Evolutionary conservation across 2,113 vertebrate genomes (phyloP), one percentile per base, ranked within the genome.

Genomic region (Megaceryle torquata): DNA sequence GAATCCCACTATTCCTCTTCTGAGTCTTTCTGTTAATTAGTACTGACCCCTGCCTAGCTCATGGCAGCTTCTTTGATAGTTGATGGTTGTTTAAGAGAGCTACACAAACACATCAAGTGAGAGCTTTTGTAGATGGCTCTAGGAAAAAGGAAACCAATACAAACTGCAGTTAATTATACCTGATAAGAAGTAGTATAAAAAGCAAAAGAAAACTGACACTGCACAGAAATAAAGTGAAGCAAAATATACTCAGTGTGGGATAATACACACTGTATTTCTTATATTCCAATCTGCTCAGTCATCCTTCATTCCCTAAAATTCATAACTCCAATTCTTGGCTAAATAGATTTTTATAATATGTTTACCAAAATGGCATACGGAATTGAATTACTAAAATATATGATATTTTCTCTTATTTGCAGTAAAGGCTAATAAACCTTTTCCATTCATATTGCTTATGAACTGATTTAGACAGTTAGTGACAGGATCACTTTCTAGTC

Each of bases 21-120:
- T 2, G 12, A 93, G 43, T 87, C 50, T 17, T 89, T 71, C 63
- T 86, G 8, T 88, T 94, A 93, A 97, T 88, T 90, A 96, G 33
- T 43, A 44, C 48, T 78, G n/a, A 82, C 37, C 71, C 39, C 56
- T 81, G 65, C 59, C 51, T 39, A 76, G 60, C 46, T 90, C 76
- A 24, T 50, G 70, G 77, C 67, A 87, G 82, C 22, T 82, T 53
- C 72, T 89, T 43, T 91, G 86, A 88, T 64, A 95, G 83, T 91
- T 77, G 35, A 81, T 61, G 43, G 12, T 9, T 71, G 46, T 33
- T 82, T 83, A 78, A 83, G 41, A 82, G 17, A 78, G 20, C 20
- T 81, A 39, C 44, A 82, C 6, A 88, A 81, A 86, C 19, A 69
- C 14, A 44, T 1, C 50, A 37, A 88, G 48, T n/a, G 6, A 14